Base-by-base conservation (phyloP, 2,888 invertebrate genomes). In the Rhogogaster chlorosoma region DNA sequence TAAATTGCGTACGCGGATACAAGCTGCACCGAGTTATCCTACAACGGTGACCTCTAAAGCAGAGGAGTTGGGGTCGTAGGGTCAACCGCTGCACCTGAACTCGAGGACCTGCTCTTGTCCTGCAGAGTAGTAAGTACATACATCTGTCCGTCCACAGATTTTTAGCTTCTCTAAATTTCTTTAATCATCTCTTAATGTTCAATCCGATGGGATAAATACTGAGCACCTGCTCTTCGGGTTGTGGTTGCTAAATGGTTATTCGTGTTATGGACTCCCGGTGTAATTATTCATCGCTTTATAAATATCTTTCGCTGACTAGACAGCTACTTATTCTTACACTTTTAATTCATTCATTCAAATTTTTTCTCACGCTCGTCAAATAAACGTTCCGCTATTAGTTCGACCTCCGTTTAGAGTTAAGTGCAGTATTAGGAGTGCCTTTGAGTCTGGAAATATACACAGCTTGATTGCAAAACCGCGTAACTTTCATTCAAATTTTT, bases 1-100 rank as follows among this genome's bases (percentile, higher is more conserved):
- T 83, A 70, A 83, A 83, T 83, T 83, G 67, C 49, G 83, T 70
- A 83, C 64, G 83, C 83, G 83, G 83, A 67, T 67, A 83, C 83
- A 70, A 70, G 83, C 57, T 26, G 49, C 70, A 45, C 67, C 38
- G 10, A 83, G 42, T 67, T 83, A n/a, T 61, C 80, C 83, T 29
- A 45, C 83, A 83, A 83, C 42, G 67, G 45, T 83, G 83, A 64
- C 83, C 67, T 83, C 83, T 32, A 22, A 64, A 45, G 83, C 64
- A 38, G 22, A 83, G 45, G 45, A 83, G 83, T 83, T 22, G 61
- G 49, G 83, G 83, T 67, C 83, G 67, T n/a, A 26, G 64, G 80
- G 80, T 80, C 80, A 80, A 80, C 64, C n/a, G 61, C 49, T 80
- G 80, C 80, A 80, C 80, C 80, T 80, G 80, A 80, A 80, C 64